Evolutionary conservation across 1,140 invertebrate genomes (phyloP).

Genomic region (Pseudomyrmex dendroicus): DNA sequence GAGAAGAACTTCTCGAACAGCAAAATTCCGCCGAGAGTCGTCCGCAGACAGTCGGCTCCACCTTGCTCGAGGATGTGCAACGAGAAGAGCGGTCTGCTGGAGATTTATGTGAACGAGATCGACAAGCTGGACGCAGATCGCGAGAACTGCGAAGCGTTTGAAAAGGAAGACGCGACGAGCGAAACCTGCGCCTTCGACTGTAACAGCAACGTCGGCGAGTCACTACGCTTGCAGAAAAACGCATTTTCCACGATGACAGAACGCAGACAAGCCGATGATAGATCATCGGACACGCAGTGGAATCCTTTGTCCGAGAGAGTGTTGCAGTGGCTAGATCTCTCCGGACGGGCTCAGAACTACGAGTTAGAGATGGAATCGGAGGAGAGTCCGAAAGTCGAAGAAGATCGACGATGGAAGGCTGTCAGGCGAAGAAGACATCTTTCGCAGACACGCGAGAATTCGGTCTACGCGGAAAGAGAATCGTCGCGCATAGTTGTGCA

Average conservation of each 20-base stretch:
- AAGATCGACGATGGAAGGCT: slow-evolving; percentile 43
- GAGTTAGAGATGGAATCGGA: slow-evolving; percentile 38
- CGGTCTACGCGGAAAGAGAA: slow-evolving; percentile 40
- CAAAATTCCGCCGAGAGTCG: slow-evolving; percentile 51
- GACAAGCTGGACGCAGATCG: slow-evolving; percentile 40
- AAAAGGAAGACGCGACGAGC: neutral
- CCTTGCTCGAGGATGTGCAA: slow-evolving; percentile 50
- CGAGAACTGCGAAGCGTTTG: neutral
- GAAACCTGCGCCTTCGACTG: slow-evolving; percentile 5
- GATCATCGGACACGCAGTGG: slow-evolving; percentile 59
- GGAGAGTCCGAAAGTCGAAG: neutral
- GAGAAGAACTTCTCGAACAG: slow-evolving; percentile 66
- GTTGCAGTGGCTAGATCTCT: slow-evolving; percentile 85
- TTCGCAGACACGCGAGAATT: slow-evolving; percentile 40
- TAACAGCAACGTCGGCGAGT: neutral
- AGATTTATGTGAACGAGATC: slow-evolving; percentile 56
- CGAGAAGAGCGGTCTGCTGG: slow-evolving; percentile 24
- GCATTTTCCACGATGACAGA: neutral
- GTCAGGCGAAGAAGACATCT: slow-evolving; percentile 19
- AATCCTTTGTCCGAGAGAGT: slow-evolving; percentile 84
- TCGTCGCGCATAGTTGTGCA: slow-evolving; percentile 29
- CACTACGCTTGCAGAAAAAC: neutral
- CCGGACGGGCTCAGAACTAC: slow-evolving; percentile 73
- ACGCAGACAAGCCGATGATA: slow-evolving; percentile 3
- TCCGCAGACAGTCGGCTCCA: slow-evolving; percentile 75